Percentiles rank a stretch among this genome's conserved stretches.
These are phyloP conservation scores for Sylvia atricapilla DNA, from an alignment of 2,113 vertebrate species.

Conservation along the genomic window DNA sequence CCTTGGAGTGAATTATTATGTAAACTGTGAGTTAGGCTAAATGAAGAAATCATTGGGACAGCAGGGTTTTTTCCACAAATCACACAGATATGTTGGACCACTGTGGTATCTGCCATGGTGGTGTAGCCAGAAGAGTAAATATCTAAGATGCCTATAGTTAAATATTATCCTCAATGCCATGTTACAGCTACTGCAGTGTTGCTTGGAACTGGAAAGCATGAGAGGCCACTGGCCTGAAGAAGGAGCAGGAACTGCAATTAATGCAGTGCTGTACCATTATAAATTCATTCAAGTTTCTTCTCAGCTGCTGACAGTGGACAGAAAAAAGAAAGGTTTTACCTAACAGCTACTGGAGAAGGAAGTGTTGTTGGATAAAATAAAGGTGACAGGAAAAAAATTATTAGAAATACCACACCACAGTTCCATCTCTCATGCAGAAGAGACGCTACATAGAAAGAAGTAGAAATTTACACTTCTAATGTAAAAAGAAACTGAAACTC, in stretches of 20 bases:
- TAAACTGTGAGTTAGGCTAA: constrained; percentile 29
- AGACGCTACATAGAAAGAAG: neutral
- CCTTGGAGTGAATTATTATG: constrained; percentile 43
- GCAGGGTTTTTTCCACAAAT: neutral
- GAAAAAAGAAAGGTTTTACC: neutral
- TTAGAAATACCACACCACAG: neutral
- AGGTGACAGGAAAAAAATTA: neutral
- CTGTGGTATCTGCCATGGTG: neutral
- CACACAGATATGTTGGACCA: neutral
- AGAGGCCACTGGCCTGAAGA: neutral
- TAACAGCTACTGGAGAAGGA: neutral
- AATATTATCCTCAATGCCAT: neutral
- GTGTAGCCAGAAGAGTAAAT: neutral
- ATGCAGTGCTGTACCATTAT: neutral
- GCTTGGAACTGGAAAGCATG: neutral
- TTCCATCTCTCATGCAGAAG: neutral
- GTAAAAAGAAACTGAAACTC: neutral
- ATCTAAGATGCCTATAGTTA: neutral
- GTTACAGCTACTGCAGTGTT: neutral
- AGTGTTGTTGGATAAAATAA: neutral
- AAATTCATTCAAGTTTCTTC: neutral
- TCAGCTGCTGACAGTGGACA: neutral
- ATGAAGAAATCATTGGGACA: constrained; percentile 15
- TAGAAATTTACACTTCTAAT: neutral
- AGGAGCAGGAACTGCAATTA: neutral